Evolutionary conservation across 2,888 invertebrate genomes (phyloP), one percentile per base, ranked within the genome.

Genomic region (Allacma fusca): DNA sequence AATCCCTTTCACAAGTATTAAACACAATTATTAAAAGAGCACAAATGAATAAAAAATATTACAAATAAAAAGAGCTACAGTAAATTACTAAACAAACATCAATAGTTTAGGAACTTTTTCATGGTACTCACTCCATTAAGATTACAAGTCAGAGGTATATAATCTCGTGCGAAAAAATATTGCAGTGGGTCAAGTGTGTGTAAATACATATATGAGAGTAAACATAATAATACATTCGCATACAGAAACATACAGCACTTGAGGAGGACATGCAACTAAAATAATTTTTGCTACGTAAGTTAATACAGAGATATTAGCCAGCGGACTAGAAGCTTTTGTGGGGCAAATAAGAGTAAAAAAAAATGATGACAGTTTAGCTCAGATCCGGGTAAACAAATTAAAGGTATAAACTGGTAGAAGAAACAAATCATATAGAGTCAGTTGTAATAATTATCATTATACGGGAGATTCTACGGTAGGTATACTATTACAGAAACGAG

Each of bases 191-290:
- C 16, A 1, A 4, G 50, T 50, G n/a, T 50, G 19, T 50, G 19
- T 12, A 50, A 50, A 50, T 40, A 40, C 5, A 19, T 16, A 50
- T 50, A 2, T 50, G 19, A 34, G 19, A 9, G 16, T 50, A 50
- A 5, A 50, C 16, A 50, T 50, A 50, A 2, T 2, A 13, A 50
- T 50, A 5, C 50, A 50, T 13, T 40, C 5, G 40, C 13, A 40
- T 40, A 9, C n/a, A n/a, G n/a, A n/a, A n/a, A n/a, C n/a, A 50
- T 4, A 50, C 16, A 50, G 50, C 50, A 50, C 2, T 19, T 50
- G 50, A 50, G 50, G 50, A 50, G 50, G 34, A 34, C 9, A 50
- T n/a, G 50, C 50, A 50, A 50, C 40, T 40, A 50, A 50, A 50
- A 34, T 34, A 34, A 7, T 34, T 50, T 12, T 12, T 13, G 19